Percentiles rank a stretch among this genome's conserved stretches.
phyloP scores from a whole-genome alignment of 2,113 vertebrate species.

The Hydrochoerus hydrochaeris region DNA sequence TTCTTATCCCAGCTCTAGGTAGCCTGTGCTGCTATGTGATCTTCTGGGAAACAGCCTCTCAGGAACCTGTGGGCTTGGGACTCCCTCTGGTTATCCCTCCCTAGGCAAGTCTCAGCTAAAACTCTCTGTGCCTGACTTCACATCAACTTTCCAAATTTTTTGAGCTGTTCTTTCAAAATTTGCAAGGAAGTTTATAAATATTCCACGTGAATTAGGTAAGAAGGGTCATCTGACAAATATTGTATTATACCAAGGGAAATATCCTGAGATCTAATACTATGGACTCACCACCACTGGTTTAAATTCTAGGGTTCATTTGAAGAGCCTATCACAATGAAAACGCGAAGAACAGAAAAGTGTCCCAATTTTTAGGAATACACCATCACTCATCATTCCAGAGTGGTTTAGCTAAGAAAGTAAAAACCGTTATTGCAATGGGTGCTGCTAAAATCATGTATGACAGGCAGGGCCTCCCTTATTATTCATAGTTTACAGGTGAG shows the following conservation, averaged over 20 bases:
- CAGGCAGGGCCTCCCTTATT: conserved; percentile 36
- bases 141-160: background rate
- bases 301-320: background rate
- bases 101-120: background rate
- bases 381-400: background rate
- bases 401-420: conserved; percentile 28
- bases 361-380: background rate
- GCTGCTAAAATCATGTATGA: background rate
- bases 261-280: background rate
- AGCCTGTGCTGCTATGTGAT: background rate
- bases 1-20: background rate
- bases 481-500: conserved; percentile 64
- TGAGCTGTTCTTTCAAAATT: background rate
- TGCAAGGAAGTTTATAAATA: background rate
- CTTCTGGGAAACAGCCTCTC: background rate
- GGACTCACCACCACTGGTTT: background rate
- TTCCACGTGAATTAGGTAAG: conserved; percentile 33
- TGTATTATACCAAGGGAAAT: conserved; percentile 14
- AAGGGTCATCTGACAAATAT: conserved; percentile 2
- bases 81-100: background rate
- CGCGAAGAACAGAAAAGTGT: background rate
- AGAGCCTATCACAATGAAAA: background rate
- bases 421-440: background rate
- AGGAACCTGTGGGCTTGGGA: background rate
- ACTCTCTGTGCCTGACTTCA: background rate